Conservation (phyloP, 1,140 invertebrate species). For the Sycophaga agraensis region DNA sequence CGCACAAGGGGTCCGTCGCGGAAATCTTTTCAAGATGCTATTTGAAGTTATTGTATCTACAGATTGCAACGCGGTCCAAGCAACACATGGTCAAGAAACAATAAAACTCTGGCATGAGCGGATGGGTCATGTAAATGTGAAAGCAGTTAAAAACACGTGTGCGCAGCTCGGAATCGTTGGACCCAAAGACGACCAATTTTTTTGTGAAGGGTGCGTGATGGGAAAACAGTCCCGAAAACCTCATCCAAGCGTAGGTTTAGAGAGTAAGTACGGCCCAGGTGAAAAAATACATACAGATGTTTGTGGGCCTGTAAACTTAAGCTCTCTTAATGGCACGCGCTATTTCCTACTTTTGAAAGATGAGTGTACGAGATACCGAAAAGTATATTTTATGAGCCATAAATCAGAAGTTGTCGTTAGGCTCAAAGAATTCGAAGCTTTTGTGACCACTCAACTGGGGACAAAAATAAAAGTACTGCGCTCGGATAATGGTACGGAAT, state of each 20-base stretch:
- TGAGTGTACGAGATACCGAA: constrained; percentile 37
- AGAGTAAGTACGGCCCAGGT: background rate
- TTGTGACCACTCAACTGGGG: constrained; percentile 39
- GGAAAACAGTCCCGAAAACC: background rate
- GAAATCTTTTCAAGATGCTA: constrained; percentile 12
- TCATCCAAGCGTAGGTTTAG: background rate
- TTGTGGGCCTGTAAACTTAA: background rate
- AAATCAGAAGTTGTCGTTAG: constrained; percentile 41
- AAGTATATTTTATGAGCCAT: constrained; percentile 44
- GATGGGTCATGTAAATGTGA: background rate
- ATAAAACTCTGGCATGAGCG: constrained; percentile 22
- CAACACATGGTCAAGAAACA: too few relatives aligned
- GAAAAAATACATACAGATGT: too few relatives aligned
- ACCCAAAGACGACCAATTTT: background rate
- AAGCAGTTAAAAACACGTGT: background rate
- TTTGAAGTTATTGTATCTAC: constrained; percentile 6
- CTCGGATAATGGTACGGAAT: constrained; percentile 25
- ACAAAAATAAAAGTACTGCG: too few relatives aligned
- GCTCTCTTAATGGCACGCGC: background rate
- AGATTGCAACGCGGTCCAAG: background rate
- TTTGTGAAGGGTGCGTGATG: background rate
- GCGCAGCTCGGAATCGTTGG: background rate
- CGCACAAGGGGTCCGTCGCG: background rate
- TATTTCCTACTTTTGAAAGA: constrained; percentile 39
- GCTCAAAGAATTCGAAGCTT: constrained; percentile 38